phyloP scores from a whole-genome alignment of 2,113 vertebrate species.

The Aptenodytes forsteri region DNA sequence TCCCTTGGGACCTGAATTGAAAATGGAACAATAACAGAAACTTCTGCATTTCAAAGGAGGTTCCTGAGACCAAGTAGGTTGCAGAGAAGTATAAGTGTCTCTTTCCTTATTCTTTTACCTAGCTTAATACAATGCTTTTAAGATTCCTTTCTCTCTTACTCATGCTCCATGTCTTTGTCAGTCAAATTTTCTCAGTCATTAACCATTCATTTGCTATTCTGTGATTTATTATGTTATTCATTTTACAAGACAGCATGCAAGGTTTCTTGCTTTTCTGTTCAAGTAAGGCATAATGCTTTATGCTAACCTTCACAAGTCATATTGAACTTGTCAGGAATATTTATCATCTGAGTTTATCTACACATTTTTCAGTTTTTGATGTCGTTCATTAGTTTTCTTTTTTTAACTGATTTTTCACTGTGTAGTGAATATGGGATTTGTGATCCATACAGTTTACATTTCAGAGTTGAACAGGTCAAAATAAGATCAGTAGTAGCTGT shows the following conservation, averaged over 20 bases:
- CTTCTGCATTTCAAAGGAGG: neutral
- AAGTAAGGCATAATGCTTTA: neutral
- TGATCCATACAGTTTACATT: neutral
- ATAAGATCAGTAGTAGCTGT: neutral
- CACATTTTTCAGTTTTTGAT: neutral
- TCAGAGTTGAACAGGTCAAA: neutral
- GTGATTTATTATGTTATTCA: neutral
- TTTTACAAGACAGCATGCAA: neutral
- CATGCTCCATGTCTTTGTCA: slow-evolving; percentile 4
- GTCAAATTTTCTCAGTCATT: slow-evolving; percentile 40
- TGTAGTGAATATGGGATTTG: neutral
- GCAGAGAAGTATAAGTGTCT: neutral
- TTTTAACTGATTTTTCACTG: neutral
- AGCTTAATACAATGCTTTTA: neutral
- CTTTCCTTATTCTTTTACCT: neutral
- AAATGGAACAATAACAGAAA: neutral
- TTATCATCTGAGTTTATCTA: neutral
- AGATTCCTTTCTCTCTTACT: slow-evolving; percentile 8
- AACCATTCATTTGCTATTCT: slow-evolving; percentile 24
- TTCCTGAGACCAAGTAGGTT: neutral
- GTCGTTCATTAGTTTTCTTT: neutral
- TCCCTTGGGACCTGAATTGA: neutral
- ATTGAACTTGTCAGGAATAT: neutral
- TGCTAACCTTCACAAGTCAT: neutral
- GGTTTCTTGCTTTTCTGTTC: neutral